Conservation (phyloP, 2,888 invertebrate genomes). For the Netelia inedita region DNA sequence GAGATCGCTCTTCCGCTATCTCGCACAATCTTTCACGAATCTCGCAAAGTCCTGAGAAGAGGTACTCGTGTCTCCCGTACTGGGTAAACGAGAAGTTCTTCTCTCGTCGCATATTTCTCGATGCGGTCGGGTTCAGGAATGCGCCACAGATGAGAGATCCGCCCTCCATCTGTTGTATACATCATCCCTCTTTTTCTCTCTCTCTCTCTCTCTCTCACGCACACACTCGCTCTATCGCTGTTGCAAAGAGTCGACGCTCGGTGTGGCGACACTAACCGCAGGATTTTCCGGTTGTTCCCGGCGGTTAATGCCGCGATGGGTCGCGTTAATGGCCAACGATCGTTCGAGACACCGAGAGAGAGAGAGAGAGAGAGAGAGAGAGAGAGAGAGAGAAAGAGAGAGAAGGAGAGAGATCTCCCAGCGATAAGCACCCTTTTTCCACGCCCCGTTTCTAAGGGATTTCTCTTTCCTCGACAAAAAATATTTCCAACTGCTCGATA, state of each 20-base stretch:
- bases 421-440: constrained; percentile 54
- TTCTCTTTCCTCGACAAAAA: neutral
- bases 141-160: constrained; percentile 38
- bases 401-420: constrained; percentile 37
- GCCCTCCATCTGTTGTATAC: constrained; percentile 19
- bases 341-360: constrained; percentile 65
- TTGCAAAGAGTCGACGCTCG: constrained; percentile 28
- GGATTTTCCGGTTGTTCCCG: constrained; percentile 70
- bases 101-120: constrained; percentile 21
- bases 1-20: constrained; percentile 2
- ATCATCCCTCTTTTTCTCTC: constrained; percentile 3
- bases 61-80: neutral
- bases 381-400: constrained; percentile 10
- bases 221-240: neutral
- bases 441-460: neutral
- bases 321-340: constrained; percentile 73
- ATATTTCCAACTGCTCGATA: neutral
- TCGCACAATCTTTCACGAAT: constrained; percentile 6
- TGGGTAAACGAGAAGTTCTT: neutral
- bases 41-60: constrained; percentile 9
- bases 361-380: neutral
- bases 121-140: constrained; percentile 55
- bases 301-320: constrained; percentile 75
- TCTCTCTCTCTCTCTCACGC: neutral
- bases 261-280: constrained; percentile 63